Conservation (phyloP, 1,140 invertebrate species). For the Neoseiulus cucumeris region DNA sequence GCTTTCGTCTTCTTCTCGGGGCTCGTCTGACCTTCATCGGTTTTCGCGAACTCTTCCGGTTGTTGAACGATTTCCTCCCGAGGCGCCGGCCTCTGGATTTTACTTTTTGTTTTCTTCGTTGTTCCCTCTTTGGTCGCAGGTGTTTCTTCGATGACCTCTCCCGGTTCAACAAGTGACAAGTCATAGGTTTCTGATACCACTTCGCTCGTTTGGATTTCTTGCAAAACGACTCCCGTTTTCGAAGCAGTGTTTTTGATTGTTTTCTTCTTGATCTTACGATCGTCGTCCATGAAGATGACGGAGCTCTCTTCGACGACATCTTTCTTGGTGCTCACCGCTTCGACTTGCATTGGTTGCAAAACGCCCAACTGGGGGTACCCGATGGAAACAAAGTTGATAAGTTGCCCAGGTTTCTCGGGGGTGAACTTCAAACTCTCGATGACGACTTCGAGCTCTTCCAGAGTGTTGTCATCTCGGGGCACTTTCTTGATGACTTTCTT, state of each 20-base stretch:
- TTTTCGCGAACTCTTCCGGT: too few species aligned
- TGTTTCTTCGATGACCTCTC: too few species aligned
- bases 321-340: neutral
- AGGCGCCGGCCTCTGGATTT: too few species aligned
- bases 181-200: too few species aligned
- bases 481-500: neutral
- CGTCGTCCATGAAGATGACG: neutral
- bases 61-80: too few species aligned
- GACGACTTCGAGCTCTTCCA: neutral
- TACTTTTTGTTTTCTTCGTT: too few species aligned
- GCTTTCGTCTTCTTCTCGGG: too few species aligned
- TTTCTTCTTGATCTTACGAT: neutral
- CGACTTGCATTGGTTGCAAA: neutral
- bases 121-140: too few species aligned
- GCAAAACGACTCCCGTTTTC: too few species aligned
- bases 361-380: neutral
- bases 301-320: neutral
- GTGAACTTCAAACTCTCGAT: neutral
- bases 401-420: neutral
- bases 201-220: too few species aligned
- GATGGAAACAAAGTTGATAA: neutral
- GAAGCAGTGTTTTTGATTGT: neutral
- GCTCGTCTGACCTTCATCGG: too few species aligned
- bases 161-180: too few species aligned
- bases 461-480: neutral